These are phyloP conservation scores for Ectemnius cavifrons DNA, from an alignment of 2,888 invertebrate genomes.

Conservation along the genomic window DNA sequence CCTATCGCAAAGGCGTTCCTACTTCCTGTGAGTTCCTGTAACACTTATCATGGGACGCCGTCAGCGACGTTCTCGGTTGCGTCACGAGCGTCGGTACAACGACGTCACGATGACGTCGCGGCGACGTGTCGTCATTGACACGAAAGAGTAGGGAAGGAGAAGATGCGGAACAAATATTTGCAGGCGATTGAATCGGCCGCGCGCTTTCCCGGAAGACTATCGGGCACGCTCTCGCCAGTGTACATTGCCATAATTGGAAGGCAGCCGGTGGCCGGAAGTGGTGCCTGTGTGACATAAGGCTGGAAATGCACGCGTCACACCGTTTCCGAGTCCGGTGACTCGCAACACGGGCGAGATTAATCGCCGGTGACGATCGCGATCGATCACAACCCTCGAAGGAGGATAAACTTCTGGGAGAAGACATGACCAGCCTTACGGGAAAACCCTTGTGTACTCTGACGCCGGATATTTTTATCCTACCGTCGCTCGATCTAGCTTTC, in stretches of 20 bases:
- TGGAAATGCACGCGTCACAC: slow-evolving; percentile 6
- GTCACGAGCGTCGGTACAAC: neutral
- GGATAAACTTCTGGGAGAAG: no score
- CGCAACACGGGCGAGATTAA: no score
- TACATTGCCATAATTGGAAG: slow-evolving; percentile 54
- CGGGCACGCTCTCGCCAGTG: slow-evolving; percentile 13
- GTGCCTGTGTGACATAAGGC: slow-evolving; percentile 41
- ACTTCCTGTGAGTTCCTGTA: no score
- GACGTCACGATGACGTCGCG: slow-evolving; percentile 51
- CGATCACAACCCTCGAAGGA: no score
- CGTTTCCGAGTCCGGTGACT: slow-evolving; percentile 36
- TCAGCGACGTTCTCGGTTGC: neutral
- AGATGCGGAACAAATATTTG: slow-evolving; percentile 60
- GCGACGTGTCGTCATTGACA: slow-evolving; percentile 55
- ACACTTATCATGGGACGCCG: no score
- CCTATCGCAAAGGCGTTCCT: no score
- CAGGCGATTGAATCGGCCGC: slow-evolving; percentile 37
- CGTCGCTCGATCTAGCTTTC: no score
- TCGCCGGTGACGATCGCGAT: no score
- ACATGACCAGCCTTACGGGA: no score
- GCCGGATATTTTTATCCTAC: no score
- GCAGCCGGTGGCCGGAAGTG: slow-evolving; percentile 40
- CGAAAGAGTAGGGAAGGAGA: no score
- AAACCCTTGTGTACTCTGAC: no score
- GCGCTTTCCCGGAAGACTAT: slow-evolving; percentile 52